These are phyloP conservation scores for Xerus inauris DNA, from an alignment of 2,113 vertebrate genomes.

Conservation along the genomic window DNA sequence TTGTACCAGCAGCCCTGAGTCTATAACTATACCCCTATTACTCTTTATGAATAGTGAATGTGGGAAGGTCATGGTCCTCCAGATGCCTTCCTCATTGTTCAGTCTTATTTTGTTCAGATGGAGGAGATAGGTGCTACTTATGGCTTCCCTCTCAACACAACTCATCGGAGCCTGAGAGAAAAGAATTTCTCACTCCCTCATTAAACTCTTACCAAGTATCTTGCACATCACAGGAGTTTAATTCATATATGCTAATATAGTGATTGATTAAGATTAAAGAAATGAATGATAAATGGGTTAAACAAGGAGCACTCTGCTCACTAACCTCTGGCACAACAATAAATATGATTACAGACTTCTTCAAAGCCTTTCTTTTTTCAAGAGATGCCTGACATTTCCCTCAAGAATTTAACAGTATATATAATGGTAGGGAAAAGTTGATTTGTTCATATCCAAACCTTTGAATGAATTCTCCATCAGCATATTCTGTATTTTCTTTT, in stretches of 20 bases:
- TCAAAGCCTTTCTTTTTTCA: neutral
- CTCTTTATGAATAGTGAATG: neutral
- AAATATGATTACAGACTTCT: neutral
- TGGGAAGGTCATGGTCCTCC: neutral
- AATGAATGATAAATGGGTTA: neutral
- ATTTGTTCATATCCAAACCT: neutral
- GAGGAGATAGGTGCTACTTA: neutral
- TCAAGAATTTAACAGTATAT: constrained; percentile 15
- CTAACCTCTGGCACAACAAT: neutral
- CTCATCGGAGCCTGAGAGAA: neutral
- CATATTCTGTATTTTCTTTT: neutral
- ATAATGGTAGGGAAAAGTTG: neutral
- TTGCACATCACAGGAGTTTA: constrained; percentile 1
- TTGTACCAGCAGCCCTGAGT: neutral
- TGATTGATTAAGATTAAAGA: constrained; percentile 25
- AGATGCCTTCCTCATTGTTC: neutral
- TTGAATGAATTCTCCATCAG: neutral
- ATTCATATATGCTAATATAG: neutral
- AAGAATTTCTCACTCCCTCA: neutral
- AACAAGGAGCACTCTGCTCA: neutral
- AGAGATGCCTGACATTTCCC: neutral
- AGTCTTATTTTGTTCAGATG: neutral
- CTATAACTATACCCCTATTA: neutral
- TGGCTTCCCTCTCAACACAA: neutral
- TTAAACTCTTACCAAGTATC: neutral